phyloP scores from a whole-genome alignment of 2,888 invertebrate genomes.

The Polydesmus complanatus region DNA sequence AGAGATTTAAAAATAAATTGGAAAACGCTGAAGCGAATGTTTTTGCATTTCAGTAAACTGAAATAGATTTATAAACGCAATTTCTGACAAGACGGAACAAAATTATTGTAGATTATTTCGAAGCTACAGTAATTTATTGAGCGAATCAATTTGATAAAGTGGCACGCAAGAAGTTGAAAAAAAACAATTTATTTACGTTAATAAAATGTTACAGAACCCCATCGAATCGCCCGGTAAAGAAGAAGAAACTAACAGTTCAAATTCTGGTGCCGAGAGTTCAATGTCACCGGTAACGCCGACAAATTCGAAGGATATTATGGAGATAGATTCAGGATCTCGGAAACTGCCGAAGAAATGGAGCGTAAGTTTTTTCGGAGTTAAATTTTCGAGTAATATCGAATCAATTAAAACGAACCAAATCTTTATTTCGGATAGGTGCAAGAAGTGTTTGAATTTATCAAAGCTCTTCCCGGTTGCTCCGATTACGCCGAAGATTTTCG shows the following conservation, averaged over 20 bases:
- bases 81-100: too few species aligned
- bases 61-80: too few species aligned
- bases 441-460: conserved; percentile 77
- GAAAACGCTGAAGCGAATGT: too few species aligned
- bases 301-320: conserved; percentile 19
- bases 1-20: too few species aligned
- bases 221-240: conserved; percentile 14
- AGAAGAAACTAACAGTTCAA: conserved; percentile 18
- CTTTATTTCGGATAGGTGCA: conserved; percentile 44
- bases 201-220: neutral
- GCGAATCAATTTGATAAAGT: neutral
- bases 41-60: too few species aligned
- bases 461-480: conserved; percentile 73
- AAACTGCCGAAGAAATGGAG: conserved; percentile 52
- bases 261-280: conserved; percentile 18
- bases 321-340: conserved; percentile 9
- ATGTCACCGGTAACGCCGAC: conserved; percentile 17
- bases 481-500: conserved; percentile 90
- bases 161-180: neutral
- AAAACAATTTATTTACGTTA: neutral
- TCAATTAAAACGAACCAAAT: neutral
- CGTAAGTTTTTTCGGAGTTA: conserved; percentile 22
- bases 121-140: neutral
- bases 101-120: too few species aligned
- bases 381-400: neutral